Conservation (phyloP, 2,797 vertebrate genomes). For the Syndactyla subalaris region DNA sequence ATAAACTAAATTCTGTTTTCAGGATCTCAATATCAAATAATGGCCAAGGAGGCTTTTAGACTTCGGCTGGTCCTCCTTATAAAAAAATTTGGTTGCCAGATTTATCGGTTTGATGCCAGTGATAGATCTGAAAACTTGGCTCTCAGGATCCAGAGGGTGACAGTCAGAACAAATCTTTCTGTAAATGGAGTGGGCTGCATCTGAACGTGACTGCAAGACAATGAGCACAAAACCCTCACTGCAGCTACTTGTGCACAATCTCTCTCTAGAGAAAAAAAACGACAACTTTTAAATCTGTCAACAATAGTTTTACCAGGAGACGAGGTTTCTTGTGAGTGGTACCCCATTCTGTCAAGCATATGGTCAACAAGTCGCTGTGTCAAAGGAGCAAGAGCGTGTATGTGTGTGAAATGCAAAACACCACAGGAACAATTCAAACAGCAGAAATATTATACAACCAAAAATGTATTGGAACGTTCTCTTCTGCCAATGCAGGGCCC, state of each 20-base stretch:
- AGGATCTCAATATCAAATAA: background rate
- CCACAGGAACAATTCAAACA: background rate
- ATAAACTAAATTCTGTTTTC: background rate
- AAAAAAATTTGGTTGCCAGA: background rate
- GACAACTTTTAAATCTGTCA: background rate
- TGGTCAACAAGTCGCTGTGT: conserved; percentile 39
- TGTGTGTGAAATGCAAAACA: background rate
- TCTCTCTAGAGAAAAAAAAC: background rate
- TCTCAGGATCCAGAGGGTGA: background rate
- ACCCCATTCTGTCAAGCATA: conserved; percentile 15
- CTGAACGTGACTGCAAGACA: background rate
- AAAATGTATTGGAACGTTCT: background rate
- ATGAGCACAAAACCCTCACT: background rate
- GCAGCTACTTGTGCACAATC: background rate
- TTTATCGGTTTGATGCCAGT: background rate
- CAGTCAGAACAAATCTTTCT: conserved; percentile 13
- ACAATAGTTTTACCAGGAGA: background rate
- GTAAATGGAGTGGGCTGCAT: background rate
- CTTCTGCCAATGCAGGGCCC: background rate
- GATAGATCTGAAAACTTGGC: background rate
- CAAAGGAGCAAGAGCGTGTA: background rate
- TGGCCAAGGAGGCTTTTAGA: background rate
- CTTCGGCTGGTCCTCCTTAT: background rate
- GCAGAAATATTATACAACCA: background rate
- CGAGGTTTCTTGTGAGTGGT: background rate